Conservation (phyloP, 2,797 vertebrate species). For the Scolopax bukidnonensis region DNA sequence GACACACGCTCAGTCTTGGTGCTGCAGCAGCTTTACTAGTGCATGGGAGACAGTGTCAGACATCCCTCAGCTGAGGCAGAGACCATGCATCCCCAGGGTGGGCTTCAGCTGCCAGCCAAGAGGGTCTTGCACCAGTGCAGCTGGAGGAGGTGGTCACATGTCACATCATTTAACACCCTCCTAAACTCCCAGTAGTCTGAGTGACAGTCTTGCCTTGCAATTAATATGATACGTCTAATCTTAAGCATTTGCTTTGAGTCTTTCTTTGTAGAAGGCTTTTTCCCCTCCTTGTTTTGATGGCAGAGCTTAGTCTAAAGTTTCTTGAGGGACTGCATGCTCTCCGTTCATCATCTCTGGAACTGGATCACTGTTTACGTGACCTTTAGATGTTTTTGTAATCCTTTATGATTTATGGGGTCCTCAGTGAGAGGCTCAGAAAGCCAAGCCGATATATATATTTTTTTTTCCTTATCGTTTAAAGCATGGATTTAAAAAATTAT, state of each 20-base stretch:
- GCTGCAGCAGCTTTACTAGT: neutral
- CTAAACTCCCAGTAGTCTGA: neutral
- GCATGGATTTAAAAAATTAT: neutral
- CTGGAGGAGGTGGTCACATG: neutral
- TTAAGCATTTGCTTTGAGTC: neutral
- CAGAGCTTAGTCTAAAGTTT: neutral
- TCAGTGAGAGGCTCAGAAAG: neutral
- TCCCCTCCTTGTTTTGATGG: neutral
- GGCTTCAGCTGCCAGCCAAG: neutral
- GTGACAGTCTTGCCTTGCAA: neutral
- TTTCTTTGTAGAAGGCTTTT: neutral
- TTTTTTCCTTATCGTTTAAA: neutral
- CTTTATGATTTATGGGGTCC: neutral
- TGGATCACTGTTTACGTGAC: neutral
- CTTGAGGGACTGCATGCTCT: neutral
- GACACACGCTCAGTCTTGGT: accelerated
- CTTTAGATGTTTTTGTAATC: neutral
- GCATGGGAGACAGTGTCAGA: neutral
- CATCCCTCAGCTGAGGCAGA: neutral
- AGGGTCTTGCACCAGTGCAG: neutral
- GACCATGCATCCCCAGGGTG: accelerated
- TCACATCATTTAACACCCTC: neutral
- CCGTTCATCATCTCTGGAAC: neutral
- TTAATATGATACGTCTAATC: neutral
- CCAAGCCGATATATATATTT: neutral